phyloP scores from a whole-genome alignment of 2,888 invertebrate genomes.

The Chrysodeixis includens region DNA sequence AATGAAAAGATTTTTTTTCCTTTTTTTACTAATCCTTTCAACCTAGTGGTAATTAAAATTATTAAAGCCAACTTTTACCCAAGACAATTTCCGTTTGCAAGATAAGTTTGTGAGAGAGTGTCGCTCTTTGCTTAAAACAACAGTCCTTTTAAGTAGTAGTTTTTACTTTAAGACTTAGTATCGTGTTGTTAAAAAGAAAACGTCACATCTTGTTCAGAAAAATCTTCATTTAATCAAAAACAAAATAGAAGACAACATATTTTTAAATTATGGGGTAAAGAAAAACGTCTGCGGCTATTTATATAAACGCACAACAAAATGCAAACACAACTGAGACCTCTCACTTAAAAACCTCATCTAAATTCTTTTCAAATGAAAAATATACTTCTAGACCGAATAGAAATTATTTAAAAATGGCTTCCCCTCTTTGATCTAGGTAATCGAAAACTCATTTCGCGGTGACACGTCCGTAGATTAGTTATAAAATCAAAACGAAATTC shows the following conservation, averaged over 20 bases:
- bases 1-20: too few species aligned
- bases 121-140: neutral
- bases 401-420: conserved; percentile 25
- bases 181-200: neutral
- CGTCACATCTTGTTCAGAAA: too few species aligned
- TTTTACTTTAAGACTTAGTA: neutral
- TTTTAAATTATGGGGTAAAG: neutral
- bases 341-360: neutral
- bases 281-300: neutral
- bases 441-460: conserved; percentile 53
- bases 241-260: neutral
- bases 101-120: neutral
- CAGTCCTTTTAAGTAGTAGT: neutral
- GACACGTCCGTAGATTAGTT: conserved; percentile 66
- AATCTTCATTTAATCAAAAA: too few species aligned
- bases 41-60: too few species aligned
- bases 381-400: conserved; percentile 10
- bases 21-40: too few species aligned
- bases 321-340: neutral
- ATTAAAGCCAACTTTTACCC: neutral
- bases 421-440: conserved; percentile 33
- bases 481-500: conserved; percentile 78
- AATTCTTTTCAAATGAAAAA: neutral
- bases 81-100: neutral
- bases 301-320: neutral